Conservation (phyloP, 2,888 invertebrate species). For the Eupithecia subfuscata region DNA sequence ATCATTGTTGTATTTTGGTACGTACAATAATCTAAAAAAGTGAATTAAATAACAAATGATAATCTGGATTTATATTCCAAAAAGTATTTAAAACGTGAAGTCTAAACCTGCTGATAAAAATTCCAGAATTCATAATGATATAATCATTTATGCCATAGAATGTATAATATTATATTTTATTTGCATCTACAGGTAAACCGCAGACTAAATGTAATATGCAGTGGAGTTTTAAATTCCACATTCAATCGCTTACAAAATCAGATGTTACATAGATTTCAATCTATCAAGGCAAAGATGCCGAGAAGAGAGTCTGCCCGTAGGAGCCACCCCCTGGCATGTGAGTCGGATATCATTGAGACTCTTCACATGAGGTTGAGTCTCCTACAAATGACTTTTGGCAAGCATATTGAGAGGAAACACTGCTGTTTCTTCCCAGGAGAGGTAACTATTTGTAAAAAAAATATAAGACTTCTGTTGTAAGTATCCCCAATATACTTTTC, state of each 20-base stretch:
- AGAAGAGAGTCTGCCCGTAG: conserved; percentile 95
- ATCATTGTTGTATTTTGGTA: conserved; percentile 10
- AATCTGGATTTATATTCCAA: neutral
- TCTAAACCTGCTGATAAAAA: neutral
- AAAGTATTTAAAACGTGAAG: neutral
- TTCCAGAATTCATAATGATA: neutral
- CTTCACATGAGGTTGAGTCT: conserved; percentile 95
- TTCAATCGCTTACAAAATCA: conserved; percentile 94
- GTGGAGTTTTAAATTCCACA: conserved; percentile 91
- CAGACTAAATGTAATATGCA: conserved; percentile 91
- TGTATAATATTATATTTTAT: conserved; percentile 36
- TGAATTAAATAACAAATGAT: neutral
- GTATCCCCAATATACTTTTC: neutral
- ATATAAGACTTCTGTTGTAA: conserved; percentile 12
- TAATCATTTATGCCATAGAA: conserved; percentile 9
- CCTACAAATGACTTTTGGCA: conserved; percentile 96
- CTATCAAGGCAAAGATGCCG: conserved; percentile 96
- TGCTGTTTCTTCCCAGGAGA: conserved; percentile 98
- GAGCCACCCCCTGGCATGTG: conserved; percentile 94
- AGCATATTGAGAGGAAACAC: conserved; percentile 96
- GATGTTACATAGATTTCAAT: conserved; percentile 92
- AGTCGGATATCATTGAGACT: conserved; percentile 96
- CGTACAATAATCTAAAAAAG: neutral
- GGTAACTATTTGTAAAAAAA: conserved; percentile 78
- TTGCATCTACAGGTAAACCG: conserved; percentile 87